Base-by-base conservation (phyloP, 2,797 vertebrate species). In the Typhlichthys subterraneus region DNA sequence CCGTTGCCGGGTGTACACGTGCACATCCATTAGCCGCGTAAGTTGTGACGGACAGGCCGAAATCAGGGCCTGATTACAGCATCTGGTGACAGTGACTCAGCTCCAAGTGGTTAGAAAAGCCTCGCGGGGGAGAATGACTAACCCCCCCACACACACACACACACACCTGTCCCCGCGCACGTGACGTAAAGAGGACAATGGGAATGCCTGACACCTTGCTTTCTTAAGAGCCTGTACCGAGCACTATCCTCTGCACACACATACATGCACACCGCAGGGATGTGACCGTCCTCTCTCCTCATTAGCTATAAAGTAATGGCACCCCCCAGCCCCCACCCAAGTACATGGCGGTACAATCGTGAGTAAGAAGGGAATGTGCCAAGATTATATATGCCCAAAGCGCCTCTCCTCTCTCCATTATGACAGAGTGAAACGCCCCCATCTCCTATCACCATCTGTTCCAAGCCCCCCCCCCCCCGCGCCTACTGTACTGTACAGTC, bases 241-340 rank as follows among this genome's bases (percentile, higher is more conserved):
- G 69, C 75, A 70, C 14, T 14, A 51, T 52, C 60, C 61, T 49
- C 12, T 31, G 53, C 50, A 61, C 33, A 23, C 14, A 49, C 19
- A 19, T 2, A 19, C 2, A 2, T 19, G 76, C 81, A 47, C 12
- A 45, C 23, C 80, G 83, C 64, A 38, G 83, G 77, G 83, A 85
- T 62, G 67, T 38, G 54, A 63, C 65, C 56, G 61, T 65, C 68
- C 62, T 69, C 71, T 59, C 68, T 75, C 66, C 65, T 85, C 75
- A 85, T 82, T 86, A 84, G 74, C 73, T 64, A 17, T 71, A 70
- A 83, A 82, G 66, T 82, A 88, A 85, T 85, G 74, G 71, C 70
- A 85, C 59, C 45, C 63, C 71, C 61, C 51, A 12, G 63, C 59
- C 23, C 65, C 42, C 65, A 59, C 63, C 52, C 46, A 51, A 10